A percentile compares a stretch with the other conserved stretches of the same genome.
phyloP scores from a whole-genome alignment of 2,797 vertebrate genomes.

The Caiman crocodilus region DNA sequence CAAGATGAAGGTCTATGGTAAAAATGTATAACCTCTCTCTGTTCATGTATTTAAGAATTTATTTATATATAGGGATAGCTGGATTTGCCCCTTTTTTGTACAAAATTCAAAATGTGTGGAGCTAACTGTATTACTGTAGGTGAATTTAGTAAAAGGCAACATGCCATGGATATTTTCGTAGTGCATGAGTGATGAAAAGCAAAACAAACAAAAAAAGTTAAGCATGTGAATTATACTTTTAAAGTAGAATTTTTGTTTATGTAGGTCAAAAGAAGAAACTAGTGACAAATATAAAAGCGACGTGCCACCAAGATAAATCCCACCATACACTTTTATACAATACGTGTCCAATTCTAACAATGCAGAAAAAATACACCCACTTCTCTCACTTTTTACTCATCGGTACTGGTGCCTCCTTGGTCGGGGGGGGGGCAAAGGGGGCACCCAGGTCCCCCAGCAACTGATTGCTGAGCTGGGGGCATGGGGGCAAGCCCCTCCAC shows the following conservation, averaged over 20 bases:
- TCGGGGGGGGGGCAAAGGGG: no score
- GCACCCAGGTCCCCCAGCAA: no score
- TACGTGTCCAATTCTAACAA: not conserved
- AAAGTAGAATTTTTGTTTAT: not conserved
- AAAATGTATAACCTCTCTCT: not conserved
- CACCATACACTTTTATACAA: not conserved
- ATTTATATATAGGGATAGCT: not conserved
- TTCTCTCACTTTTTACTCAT: not conserved
- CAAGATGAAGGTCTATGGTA: not conserved
- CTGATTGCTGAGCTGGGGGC: no score
- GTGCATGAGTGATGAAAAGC: accelerated
- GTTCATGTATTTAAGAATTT: not conserved
- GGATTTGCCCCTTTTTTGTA: accelerated
- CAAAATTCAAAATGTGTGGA: accelerated
- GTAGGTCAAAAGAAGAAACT: not conserved
- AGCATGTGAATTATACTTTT: not conserved
- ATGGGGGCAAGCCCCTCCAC: no score
- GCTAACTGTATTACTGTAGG: not conserved
- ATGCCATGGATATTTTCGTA: not conserved
- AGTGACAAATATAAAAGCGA: not conserved
- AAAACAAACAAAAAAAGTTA: not conserved
- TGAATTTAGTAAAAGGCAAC: not conserved
- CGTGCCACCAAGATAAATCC: not conserved
- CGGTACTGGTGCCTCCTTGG: not conserved
- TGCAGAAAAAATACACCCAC: not conserved